phyloP scores from a whole-genome alignment of 1,140 invertebrate genomes.

The Bacillus rossius region DNA sequence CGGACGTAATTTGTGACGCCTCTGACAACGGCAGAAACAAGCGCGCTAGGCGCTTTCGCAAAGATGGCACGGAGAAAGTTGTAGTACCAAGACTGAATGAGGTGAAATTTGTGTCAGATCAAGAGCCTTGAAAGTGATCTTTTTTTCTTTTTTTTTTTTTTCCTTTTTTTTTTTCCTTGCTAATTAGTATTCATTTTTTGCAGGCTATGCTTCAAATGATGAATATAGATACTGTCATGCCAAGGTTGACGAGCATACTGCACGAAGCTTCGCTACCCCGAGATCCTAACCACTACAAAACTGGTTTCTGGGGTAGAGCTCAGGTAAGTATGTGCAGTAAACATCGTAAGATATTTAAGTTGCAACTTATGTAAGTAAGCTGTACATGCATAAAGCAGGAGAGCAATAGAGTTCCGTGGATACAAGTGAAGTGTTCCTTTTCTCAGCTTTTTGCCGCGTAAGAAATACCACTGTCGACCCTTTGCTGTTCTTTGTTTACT shows the following conservation, averaged over 20 bases:
- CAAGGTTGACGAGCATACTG: slow-evolving; percentile 77
- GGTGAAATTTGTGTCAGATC: slow-evolving; percentile 25
- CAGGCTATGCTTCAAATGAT: slow-evolving; percentile 73
- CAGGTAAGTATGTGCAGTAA: slow-evolving; percentile 58
- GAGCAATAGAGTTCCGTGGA: too few species aligned
- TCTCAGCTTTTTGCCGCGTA: too few species aligned
- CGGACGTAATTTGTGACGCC: not conserved
- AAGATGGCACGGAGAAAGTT: slow-evolving; percentile 49
- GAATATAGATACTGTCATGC: slow-evolving; percentile 73
- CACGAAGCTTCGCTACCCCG: slow-evolving; percentile 74
- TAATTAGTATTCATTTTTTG: slow-evolving; percentile 18
- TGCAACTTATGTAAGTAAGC: not conserved
- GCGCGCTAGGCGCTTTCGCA: slow-evolving; percentile 13
- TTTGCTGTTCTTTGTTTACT: too few species aligned
- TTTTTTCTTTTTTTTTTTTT: not conserved
- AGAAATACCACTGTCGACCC: too few species aligned
- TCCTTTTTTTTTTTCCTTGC: not conserved
- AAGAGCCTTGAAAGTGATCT: not conserved
- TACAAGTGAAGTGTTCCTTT: too few species aligned
- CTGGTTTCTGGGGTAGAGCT: slow-evolving; percentile 80
- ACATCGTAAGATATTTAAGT: not conserved
- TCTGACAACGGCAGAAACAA: slow-evolving; percentile 7
- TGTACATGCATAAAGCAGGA: not conserved
- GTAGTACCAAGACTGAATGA: slow-evolving; percentile 58
- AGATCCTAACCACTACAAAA: slow-evolving; percentile 77